Percentiles rank a stretch among this genome's conserved stretches.
Conservation (phyloP, 1,140 invertebrate species). For the Drosophila micromelanica region DNA sequence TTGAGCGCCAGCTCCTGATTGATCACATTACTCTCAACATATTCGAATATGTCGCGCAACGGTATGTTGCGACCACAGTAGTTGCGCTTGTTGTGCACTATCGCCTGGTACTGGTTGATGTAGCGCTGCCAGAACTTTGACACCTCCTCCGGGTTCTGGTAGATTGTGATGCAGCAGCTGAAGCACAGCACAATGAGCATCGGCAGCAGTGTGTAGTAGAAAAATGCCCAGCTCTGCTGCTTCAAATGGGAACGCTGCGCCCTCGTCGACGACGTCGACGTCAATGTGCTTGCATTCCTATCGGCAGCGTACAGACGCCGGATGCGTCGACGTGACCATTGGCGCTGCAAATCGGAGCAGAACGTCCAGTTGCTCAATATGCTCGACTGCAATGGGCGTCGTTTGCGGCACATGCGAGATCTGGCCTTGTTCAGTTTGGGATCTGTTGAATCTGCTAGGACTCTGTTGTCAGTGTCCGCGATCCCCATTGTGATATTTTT, state of each 20-base stretch:
- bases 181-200: slow-evolving; percentile 13
- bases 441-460: not conserved
- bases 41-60: slow-evolving; percentile 28
- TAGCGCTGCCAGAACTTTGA: slow-evolving; percentile 42
- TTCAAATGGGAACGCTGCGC: not conserved
- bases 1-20: slow-evolving; percentile 54
- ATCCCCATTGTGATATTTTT: slow-evolving; percentile 22
- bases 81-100: slow-evolving; percentile 59
- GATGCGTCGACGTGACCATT: slow-evolving; percentile 35
- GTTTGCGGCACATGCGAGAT: slow-evolving; percentile 14
- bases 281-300: not conserved
- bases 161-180: slow-evolving; percentile 29
- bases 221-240: not conserved
- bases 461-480: slow-evolving; percentile 17
- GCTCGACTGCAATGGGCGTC: slow-evolving; percentile 9
- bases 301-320: slow-evolving; percentile 21
- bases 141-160: slow-evolving; percentile 17
- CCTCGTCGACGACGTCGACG: not conserved
- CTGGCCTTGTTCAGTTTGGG: not conserved
- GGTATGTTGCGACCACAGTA: slow-evolving; percentile 54
- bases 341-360: slow-evolving; percentile 35
- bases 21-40: slow-evolving; percentile 39
- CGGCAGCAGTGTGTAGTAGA: slow-evolving; percentile 17
- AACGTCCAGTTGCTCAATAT: slow-evolving; percentile 21
- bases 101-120: slow-evolving; percentile 40